These are phyloP conservation scores for Chanos chanos DNA, from an alignment of 2,797 vertebrate genomes.

Conservation along the genomic window DNA sequence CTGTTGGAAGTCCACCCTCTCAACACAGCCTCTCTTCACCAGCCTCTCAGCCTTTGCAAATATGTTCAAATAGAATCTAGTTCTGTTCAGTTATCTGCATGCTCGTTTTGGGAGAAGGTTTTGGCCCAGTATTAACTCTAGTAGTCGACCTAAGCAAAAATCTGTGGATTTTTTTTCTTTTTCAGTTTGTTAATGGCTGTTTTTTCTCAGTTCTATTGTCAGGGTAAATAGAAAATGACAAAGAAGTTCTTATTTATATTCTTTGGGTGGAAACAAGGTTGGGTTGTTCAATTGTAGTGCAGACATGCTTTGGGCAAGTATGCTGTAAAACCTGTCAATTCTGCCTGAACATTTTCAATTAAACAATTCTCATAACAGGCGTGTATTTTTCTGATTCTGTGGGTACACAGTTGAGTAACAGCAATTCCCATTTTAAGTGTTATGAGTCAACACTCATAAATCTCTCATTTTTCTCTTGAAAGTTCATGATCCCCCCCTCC, in stretches of 20 bases:
- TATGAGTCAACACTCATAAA: conserved; percentile 36
- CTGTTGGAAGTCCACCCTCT: too few species aligned
- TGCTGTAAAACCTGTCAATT: conserved; percentile 78
- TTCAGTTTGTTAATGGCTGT: too few species aligned
- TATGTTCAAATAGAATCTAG: too few species aligned
- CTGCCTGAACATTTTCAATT: conserved; percentile 56
- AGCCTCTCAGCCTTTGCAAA: too few species aligned
- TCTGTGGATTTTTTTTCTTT: not conserved
- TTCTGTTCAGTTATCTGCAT: too few species aligned
- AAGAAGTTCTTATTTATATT: conserved; percentile 49
- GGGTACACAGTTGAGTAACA: conserved; percentile 24
- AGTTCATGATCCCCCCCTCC: not conserved
- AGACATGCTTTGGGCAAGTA: conserved; percentile 66
- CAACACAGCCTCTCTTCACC: too few species aligned
- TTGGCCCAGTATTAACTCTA: too few species aligned
- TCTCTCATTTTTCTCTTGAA: not conserved
- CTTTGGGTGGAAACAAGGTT: conserved; percentile 61
- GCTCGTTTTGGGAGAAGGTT: too few species aligned
- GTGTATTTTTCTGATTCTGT: conserved; percentile 34
- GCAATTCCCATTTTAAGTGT: conserved; percentile 20
- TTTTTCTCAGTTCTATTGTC: not conserved
- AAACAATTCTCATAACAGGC: conserved; percentile 29
- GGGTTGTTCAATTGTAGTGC: conserved; percentile 59
- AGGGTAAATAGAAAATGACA: not conserved
- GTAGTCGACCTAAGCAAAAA: too few species aligned